Conservation (phyloP, 2,797 vertebrate genomes). For the Esox masquinongy region DNA sequence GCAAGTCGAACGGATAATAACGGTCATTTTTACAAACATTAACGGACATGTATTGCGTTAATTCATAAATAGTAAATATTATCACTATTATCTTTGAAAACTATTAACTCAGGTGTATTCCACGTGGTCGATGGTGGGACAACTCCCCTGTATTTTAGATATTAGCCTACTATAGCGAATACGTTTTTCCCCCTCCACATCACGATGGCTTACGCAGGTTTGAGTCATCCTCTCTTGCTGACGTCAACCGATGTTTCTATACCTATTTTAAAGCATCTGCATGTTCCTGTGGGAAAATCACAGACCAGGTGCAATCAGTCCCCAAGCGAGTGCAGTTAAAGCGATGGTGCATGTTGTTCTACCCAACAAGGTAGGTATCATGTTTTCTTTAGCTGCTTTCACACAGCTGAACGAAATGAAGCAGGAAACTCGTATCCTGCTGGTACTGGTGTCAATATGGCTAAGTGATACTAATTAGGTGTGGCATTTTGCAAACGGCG, state of each 20-base stretch:
- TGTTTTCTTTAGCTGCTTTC: neutral
- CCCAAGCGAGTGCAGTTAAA: neutral
- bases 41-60: neutral
- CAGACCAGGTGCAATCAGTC: neutral
- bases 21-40: neutral
- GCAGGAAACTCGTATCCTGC: neutral
- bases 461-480: neutral
- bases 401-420: neutral
- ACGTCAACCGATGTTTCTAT: conserved; percentile 66
- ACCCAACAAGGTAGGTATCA: neutral
- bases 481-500: neutral
- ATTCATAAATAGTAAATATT: neutral
- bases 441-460: neutral
- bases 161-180: conserved; percentile 63
- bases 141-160: conserved; percentile 28
- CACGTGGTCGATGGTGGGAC: conserved; percentile 58
- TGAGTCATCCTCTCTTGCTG: conserved; percentile 68
- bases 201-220: conserved; percentile 74
- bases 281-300: neutral
- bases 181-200: conserved; percentile 24
- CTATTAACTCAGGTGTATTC: conserved; percentile 13
- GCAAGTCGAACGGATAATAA: conserved; percentile 36
- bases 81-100: neutral
- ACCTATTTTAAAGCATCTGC: conserved; percentile 43
- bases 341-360: neutral